Base-by-base conservation (phyloP, 1,140 invertebrate species). In the Aphaenogaster ashmeadi region DNA sequence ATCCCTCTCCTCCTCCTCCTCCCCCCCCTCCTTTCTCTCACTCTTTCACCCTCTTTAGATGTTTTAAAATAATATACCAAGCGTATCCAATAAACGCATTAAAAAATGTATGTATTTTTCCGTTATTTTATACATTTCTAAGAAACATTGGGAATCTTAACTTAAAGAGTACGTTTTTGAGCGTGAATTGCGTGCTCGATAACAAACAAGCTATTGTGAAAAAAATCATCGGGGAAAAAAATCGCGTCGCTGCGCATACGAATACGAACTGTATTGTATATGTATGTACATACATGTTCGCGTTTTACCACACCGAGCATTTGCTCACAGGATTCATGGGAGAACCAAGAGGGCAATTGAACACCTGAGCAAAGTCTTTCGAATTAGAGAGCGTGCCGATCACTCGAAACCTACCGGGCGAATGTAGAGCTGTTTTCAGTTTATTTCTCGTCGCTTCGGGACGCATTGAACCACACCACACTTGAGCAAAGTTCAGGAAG, bases 381-480 rank as follows among this genome's bases (percentile, higher is more conserved):
- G 97, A 98, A 94, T 99, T 99, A 15, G 98, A 98, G 9, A 99
- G 94, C 0, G 98, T 97, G 0, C 98, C 98, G 62, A 98, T 96
- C 0, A 99, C 97, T 47, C 97, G 94, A 81, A 96, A 97, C 69
- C 97, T 97, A 69, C 98, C 98, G 21, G 98, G 98, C 9, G 98
- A 97, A 93, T 99, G 98, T 47, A 98, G 97, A 0, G 97, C 97
- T 41, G 97, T 98, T 77, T 98, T 96, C 58, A 98, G 95, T 93
- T 98, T 97, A 87, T 97, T 97, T 60, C 97, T 96, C 2, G 97
- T 97, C 81, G 98, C 98, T 94, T 98, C 98, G n/a, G 98, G 98
- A 87, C 98, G 96, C 96, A 98, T 97, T 27, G 97, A 97, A 27
- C 98, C 98, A 94, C 98, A 99, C 98, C 98, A 99, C 33, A 98